These are phyloP conservation scores for Hylaea fasciaria DNA, from an alignment of 2,888 invertebrate species.

Conservation along the genomic window DNA sequence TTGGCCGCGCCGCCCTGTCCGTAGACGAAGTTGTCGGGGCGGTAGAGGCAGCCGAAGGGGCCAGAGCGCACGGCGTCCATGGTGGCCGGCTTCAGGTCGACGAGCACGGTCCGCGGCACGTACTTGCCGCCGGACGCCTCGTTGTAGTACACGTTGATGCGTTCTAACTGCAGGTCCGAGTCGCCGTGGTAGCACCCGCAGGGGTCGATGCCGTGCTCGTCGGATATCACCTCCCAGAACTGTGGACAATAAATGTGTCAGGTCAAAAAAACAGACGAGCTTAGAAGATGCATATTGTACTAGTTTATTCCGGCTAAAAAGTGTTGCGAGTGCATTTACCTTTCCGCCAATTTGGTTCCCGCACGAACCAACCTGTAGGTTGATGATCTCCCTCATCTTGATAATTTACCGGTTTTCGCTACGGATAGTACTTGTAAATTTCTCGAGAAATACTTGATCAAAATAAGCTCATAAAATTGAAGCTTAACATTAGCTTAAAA, in stretches of 20 bases:
- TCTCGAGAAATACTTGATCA: slow-evolving; percentile 56
- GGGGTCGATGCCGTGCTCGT: slow-evolving; percentile 91
- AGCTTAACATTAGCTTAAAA: slow-evolving; percentile 79
- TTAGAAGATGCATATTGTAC: no score
- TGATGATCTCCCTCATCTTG: slow-evolving; percentile 92
- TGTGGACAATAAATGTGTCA: slow-evolving; percentile 53
- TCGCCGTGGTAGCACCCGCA: slow-evolving; percentile 88
- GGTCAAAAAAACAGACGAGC: neutral
- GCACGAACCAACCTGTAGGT: slow-evolving; percentile 91
- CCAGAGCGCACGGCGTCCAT: slow-evolving; percentile 96
- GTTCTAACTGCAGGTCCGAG: slow-evolving; percentile 89
- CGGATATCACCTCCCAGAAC: slow-evolving; percentile 92
- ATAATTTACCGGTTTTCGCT: slow-evolving; percentile 57
- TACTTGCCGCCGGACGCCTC: slow-evolving; percentile 85
- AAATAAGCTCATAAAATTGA: slow-evolving; percentile 61
- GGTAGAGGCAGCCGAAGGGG: slow-evolving; percentile 92
- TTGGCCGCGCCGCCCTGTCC: slow-evolving; percentile 82
- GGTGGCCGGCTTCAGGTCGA: slow-evolving; percentile 75
- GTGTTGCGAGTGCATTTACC: slow-evolving; percentile 71
- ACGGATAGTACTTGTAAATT: slow-evolving; percentile 73
- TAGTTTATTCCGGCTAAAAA: no score
- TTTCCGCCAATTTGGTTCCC: slow-evolving; percentile 84
- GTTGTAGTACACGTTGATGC: slow-evolving; percentile 91
- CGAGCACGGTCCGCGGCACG: slow-evolving; percentile 74
- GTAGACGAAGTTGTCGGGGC: slow-evolving; percentile 96